Evolutionary conservation across 1,140 invertebrate genomes (phyloP).

Genomic region (Globodera ellingtonae): DNA sequence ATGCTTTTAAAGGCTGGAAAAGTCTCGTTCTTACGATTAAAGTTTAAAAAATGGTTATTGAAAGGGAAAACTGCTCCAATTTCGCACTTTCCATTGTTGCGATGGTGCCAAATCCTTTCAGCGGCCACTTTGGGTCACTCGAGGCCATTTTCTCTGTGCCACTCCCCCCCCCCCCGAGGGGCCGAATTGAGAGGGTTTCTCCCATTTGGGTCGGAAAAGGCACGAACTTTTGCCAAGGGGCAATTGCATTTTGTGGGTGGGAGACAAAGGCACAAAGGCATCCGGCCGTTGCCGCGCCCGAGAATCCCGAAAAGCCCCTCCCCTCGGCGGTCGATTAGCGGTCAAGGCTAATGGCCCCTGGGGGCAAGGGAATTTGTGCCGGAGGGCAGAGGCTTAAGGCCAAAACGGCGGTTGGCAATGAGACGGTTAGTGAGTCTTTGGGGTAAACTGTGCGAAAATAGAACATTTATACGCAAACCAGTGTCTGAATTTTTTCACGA

Average conservation of each 20-base stretch:
- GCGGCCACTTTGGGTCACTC: not conserved
- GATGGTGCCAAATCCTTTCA: not conserved
- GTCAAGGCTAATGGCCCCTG: not conserved
- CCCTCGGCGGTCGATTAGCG: not conserved
- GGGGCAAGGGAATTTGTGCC: not conserved
- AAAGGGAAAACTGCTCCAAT: not conserved
- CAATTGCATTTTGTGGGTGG: not conserved
- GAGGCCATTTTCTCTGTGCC: not conserved
- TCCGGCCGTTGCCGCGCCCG: not conserved
- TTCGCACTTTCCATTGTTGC: not conserved
- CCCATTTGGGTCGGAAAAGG: not conserved
- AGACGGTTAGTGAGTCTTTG: not conserved
- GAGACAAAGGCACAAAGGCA: conserved; percentile 4
- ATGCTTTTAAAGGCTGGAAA: too few relatives aligned
- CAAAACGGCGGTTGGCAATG: not conserved
- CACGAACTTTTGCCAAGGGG: not conserved
- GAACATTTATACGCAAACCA: not conserved
- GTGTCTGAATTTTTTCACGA: not conserved
- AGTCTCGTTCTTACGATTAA: too few relatives aligned
- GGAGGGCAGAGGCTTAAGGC: not conserved
- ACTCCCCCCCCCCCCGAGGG: not conserved
- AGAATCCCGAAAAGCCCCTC: not conserved
- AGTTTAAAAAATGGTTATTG: not conserved
- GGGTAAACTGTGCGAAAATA: not conserved
- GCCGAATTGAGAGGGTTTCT: not conserved